These are phyloP conservation scores for Drosophila kepulauana DNA, from an alignment of 1,140 invertebrate species.

Conservation along the genomic window DNA sequence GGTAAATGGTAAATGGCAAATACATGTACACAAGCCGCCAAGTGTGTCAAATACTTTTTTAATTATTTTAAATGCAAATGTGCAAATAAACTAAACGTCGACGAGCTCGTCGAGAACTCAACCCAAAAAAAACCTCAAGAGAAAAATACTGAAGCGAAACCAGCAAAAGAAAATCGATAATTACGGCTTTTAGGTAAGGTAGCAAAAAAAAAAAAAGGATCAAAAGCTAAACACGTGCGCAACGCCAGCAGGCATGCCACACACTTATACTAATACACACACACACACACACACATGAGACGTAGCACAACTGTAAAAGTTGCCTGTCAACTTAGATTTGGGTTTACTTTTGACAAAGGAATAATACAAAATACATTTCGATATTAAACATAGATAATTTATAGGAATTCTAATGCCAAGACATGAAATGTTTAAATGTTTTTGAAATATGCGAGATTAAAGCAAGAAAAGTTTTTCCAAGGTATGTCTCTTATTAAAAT, in stretches of 20 bases:
- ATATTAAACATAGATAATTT: constrained; percentile 2
- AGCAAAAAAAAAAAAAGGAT: constrained; percentile 16
- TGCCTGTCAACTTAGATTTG: constrained; percentile 12
- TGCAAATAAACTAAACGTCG: constrained; percentile 50
- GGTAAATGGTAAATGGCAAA: constrained; percentile 56
- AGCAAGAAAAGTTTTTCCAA: too few relatives aligned
- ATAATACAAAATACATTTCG: not conserved
- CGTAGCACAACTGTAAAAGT: constrained; percentile 9
- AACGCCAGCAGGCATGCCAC: constrained; percentile 21
- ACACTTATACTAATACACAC: constrained; percentile 17
- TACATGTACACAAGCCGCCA: constrained; percentile 16
- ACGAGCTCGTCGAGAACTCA: not conserved
- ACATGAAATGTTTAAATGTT: not conserved
- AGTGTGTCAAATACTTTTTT: constrained; percentile 34
- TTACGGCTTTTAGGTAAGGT: constrained; percentile 54
- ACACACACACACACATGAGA: not conserved
- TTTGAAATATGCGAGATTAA: not conserved
- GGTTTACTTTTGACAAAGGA: not conserved
- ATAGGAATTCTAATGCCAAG: not conserved
- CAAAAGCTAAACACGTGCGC: constrained; percentile 31
- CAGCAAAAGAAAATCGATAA: constrained; percentile 65
- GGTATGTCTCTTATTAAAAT: too few relatives aligned
- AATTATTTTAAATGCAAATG: constrained; percentile 60
- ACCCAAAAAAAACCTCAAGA: not conserved
- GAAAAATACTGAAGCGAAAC: constrained; percentile 4